These are phyloP conservation scores for Drosophila elegans DNA, from an alignment of 1,140 invertebrate genomes.

Conservation along the genomic window DNA sequence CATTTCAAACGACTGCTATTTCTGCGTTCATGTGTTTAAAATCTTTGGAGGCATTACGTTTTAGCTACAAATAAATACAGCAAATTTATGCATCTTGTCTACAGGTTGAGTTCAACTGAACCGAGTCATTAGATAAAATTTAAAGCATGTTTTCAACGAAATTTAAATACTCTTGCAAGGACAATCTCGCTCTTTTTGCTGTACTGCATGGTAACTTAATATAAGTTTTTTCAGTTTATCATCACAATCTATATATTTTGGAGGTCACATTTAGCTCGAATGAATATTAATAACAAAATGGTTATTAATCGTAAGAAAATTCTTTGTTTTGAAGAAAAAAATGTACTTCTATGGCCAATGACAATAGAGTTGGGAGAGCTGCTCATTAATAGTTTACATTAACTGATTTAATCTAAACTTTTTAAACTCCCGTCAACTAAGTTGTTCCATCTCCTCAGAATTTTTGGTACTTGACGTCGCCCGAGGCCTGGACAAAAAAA, in stretches of 20 bases:
- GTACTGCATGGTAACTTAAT: slow-evolving; percentile 14
- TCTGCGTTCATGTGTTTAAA: slow-evolving; percentile 42
- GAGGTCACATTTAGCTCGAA: too few relatives aligned
- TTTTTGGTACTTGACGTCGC: slow-evolving; percentile 14
- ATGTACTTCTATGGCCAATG: too few relatives aligned
- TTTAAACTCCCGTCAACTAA: slow-evolving; percentile 6
- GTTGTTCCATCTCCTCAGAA: not conserved
- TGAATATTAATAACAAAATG: not conserved
- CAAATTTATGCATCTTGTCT: slow-evolving; percentile 35
- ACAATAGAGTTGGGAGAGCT: too few relatives aligned
- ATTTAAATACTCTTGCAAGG: slow-evolving; percentile 29
- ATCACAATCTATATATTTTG: too few relatives aligned
- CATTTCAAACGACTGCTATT: slow-evolving; percentile 26
- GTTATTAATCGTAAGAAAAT: too few relatives aligned
- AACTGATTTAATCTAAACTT: slow-evolving; percentile 17
- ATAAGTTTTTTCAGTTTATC: not conserved
- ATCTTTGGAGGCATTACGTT: slow-evolving; percentile 35
- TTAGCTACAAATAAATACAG: slow-evolving; percentile 20
- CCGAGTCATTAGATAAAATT: slow-evolving; percentile 15
- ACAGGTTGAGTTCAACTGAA: slow-evolving; percentile 10
- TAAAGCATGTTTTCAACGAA: slow-evolving; percentile 35
- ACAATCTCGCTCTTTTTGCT: not conserved
- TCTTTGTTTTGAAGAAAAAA: too few relatives aligned
- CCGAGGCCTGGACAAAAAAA: slow-evolving; percentile 23
- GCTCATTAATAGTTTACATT: slow-evolving; percentile 15